These are phyloP conservation scores for Sorex fumeus DNA, from an alignment of 2,113 vertebrate species.

Conservation along the genomic window DNA sequence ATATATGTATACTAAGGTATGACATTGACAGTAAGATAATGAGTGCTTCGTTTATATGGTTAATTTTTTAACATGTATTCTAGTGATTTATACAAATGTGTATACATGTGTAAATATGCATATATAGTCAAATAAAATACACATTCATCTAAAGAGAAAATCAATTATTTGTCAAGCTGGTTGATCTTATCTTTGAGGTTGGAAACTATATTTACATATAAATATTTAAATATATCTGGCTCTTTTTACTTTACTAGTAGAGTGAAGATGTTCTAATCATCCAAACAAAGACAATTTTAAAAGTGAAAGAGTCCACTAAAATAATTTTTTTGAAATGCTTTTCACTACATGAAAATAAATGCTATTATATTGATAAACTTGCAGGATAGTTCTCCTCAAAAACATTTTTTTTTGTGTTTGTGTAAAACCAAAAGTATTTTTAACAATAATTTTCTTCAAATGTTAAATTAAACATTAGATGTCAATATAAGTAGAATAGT, in stretches of 20 bases:
- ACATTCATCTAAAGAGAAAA: background rate
- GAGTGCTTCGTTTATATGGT: background rate
- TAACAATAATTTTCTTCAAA: background rate
- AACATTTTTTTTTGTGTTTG: background rate
- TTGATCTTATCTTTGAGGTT: background rate
- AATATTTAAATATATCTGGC: background rate
- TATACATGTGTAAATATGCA: background rate
- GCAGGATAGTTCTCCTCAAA: background rate
- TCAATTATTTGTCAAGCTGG: background rate
- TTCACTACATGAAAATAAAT: background rate
- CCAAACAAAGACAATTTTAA: background rate
- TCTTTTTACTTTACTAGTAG: background rate
- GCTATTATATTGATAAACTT: background rate
- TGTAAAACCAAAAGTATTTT: constrained; percentile 17
- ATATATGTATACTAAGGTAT: background rate
- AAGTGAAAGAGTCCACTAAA: background rate
- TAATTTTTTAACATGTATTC: background rate
- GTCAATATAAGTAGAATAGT: background rate
- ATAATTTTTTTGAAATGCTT: constrained; percentile 31
- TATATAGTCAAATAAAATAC: background rate
- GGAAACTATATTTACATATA: background rate
- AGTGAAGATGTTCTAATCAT: background rate
- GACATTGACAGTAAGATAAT: background rate
- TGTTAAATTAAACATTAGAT: background rate
- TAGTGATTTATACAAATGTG: background rate